Base-by-base conservation (phyloP, 2,113 vertebrate species). In the Dipodomys stephensi region DNA sequence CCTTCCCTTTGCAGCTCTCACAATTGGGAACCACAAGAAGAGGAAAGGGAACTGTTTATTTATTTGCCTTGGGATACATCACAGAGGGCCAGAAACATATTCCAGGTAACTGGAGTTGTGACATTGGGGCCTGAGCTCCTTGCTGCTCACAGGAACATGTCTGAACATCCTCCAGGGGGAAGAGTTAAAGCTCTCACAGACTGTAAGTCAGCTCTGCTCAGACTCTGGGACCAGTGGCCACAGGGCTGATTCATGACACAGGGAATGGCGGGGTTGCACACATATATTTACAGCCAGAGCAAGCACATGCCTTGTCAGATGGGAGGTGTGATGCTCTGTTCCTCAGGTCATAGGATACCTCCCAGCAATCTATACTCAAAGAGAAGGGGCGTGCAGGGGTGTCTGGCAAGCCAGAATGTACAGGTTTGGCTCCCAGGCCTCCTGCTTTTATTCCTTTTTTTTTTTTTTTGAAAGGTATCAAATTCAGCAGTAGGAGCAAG, bases 351-450 rank as follows among this genome's bases (percentile, higher is more conserved):
- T 20, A 74, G 64, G 90, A 53, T 46, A 77, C 18, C 82, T 87
- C 53, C 15, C 64, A 77, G 32, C 13, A 84, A 87, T 93, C 77
- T 74, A 2, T 90, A 79, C 74, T 77, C 65, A n/a, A 78, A 81
- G 69, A 35, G 71, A 91, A 76, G 44, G 27, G 32, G 13, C 7
- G 0, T 18, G 30, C 86, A 78, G 60, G 35, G 30, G 32, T 4
- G 8, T n/a, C 27, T 57, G 65, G 57, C 35, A 62, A 82, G 72
- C 30, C 64, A 89, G 35, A 90, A 46, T 23, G 53, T 53, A 27
- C 19, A 27, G 15, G 20, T 10, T 76, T 49, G 88, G 83, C 57
- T 81, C n/a, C 46, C 7, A 1, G 22, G 7, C 74, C 35, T 90
- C 49, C 13, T 4, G 3, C n/a, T 87, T 86, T 72, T 35, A 4